These are phyloP conservation scores for Pandemis cinnamomeana DNA, from an alignment of 2,888 invertebrate species.

Conservation along the genomic window DNA sequence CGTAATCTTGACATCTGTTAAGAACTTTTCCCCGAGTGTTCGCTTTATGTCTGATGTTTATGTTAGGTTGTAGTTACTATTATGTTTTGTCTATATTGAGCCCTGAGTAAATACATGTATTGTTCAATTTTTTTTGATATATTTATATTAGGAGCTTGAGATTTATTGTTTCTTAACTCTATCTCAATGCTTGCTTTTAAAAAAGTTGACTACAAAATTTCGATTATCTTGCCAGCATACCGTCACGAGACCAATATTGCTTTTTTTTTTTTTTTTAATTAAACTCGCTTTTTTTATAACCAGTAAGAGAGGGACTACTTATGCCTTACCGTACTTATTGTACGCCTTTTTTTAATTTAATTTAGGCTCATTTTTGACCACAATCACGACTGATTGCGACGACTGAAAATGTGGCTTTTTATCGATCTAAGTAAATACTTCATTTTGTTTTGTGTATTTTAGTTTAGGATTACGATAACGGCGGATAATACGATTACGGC, in stretches of 20 bases:
- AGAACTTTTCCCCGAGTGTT: slow-evolving; percentile 21
- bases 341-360: too few species aligned
- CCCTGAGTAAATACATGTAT: background rate
- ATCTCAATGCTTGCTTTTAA: background rate
- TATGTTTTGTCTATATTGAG: background rate
- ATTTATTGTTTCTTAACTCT: too few species aligned
- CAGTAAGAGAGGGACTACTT: too few species aligned
- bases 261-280: background rate
- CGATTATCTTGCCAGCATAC: background rate
- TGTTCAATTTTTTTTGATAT: background rate
- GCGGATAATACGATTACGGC: too few species aligned
- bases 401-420: too few species aligned
- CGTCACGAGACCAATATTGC: background rate
- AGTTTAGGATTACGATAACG: too few species aligned
- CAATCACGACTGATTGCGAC: too few species aligned
- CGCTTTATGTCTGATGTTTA: background rate
- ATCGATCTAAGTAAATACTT: too few species aligned
- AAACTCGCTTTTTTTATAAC: background rate
- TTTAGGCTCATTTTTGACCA: too few species aligned
- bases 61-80: background rate
- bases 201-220: background rate
- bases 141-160: background rate
- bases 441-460: too few species aligned
- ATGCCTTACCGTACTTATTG: too few species aligned
- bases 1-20: slow-evolving; percentile 25